Base-by-base conservation (phyloP, 1,140 invertebrate genomes). In the Brachionus paranguensis region DNA sequence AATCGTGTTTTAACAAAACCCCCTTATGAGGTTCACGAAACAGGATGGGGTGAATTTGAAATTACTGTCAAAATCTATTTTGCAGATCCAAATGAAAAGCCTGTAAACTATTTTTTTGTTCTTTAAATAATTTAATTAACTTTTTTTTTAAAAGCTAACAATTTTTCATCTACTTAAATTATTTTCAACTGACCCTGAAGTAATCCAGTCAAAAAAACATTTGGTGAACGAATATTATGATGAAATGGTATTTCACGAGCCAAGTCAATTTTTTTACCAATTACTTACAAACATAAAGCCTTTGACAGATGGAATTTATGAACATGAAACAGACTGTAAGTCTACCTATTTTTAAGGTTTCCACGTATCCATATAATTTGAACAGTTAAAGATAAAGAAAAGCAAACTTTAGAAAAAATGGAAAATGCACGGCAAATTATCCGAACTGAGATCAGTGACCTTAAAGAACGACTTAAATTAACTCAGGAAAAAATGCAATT, bases 1-100 rank as follows among this genome's bases (percentile, higher is more conserved):
- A 97, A 96, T 88, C 91, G 97, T 88, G 90, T 98, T 85, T 91
- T 98, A 0, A 94, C 93, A 0, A 96, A 96, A 88, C 96, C 96
- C 3, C 97, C 97, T 0, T 99, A 97, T 89, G 96, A 99, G 91
- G 92, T 99, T 0, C 96, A 94, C 0, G 98, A 99, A 91, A 99
- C 97, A 74, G 98, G 97, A 1, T 99, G 98, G 97, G 98, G 98
- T 86, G 98, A 99, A 91, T 99, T 99, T 91, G 98, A 99, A 90
- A 94, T 99, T 86, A 94, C 96, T 33, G 98, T 99, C 24, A 98
- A 99, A 89, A 95, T 99, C 83, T 96, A 96, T 90, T 99, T 99
- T 87, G 93, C 95, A 87, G 98, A 99, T 91, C 94, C 70, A 37
- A 84, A 78, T 29, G 70, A 84, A 74, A 76, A 74, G 12, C 68